Conservation (phyloP, 2,797 vertebrate species). For the Arnoldichthys spilopterus region DNA sequence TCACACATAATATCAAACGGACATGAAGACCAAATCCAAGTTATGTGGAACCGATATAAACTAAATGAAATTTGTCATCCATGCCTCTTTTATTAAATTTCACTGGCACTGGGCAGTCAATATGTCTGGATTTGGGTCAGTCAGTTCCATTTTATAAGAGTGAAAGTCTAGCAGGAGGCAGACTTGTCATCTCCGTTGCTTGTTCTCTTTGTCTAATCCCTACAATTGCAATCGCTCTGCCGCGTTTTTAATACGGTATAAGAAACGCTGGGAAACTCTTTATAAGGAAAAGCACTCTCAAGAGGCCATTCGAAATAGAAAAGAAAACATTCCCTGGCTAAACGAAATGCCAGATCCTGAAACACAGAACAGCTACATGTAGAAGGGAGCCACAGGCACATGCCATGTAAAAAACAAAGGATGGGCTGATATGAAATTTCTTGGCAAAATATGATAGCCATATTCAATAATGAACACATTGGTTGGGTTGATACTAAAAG, state of each 20-base stretch:
- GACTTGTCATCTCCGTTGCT: not conserved
- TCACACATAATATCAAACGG: not conserved
- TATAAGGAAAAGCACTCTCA: constrained; percentile 40
- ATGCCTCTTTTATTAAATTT: not conserved
- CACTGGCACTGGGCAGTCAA: not conserved
- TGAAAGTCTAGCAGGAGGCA: not conserved
- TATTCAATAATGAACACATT: not conserved
- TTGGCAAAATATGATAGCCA: too few relatives aligned
- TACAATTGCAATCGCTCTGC: constrained; percentile 14
- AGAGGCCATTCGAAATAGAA: constrained; percentile 40
- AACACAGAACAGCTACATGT: constrained; percentile 11
- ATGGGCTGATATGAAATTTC: too few relatives aligned
- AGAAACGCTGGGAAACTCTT: constrained; percentile 25
- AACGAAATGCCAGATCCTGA: constrained; percentile 41
- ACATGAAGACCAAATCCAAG: not conserved
- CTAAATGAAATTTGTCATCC: not conserved
- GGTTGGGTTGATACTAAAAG: too few relatives aligned
- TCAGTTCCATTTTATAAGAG: not conserved
- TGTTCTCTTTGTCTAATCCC: constrained; percentile 20
- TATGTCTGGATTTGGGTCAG: constrained; percentile 12
- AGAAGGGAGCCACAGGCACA: not conserved
- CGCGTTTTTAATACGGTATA: constrained; percentile 34
- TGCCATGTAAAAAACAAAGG: not conserved
- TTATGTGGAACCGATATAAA: not conserved
- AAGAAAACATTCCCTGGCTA: constrained; percentile 48